Base-by-base conservation (phyloP, 2,888 invertebrate species). In the Cynaeus angustus region DNA sequence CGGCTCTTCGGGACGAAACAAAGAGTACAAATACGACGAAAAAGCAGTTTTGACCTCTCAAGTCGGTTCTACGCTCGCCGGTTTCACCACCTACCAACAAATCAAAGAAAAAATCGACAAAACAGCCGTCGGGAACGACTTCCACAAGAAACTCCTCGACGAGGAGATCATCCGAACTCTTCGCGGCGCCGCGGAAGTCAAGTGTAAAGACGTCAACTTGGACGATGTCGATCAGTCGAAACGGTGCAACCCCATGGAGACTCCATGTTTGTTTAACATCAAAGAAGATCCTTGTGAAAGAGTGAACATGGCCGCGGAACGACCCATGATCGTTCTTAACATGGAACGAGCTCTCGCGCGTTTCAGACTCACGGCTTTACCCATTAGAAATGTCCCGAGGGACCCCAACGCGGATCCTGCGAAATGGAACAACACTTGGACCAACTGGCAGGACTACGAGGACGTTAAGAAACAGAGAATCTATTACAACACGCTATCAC, bases 401-500 rank as follows among this genome's bases (percentile, higher is more conserved):
- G 87, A 88, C 72, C 82, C 84, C 0, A 83, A 82, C 0, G 86
- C 88, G 0, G 85, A 90, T 82, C 90, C 91, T 0, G 75, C 76
- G 0, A 74, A 83, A 4, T 89, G 88, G 85, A 86, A 88, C 58
- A 85, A 86, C 56, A 86, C 87, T 0, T 91, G 91, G 91, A 85
- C 85, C 0, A 86, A 84, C 74, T 91, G 90, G 91, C 81, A 84
- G 75, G 89, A 90, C 75, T 88, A 88, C 86, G 83, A 84, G 70
- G 86, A 88, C 58, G 77, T 80, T 3, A 56, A 72, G 3, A 78
- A 72, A 55, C 65, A 77, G 53, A 81, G 79, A 66, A 70, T 82
- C 1, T 12, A 70, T 4, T 70, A 77, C 28, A 77, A 80, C 59
- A 55, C 71, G 2, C 67, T 83, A 28, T 81, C 84, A 3, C 80